phyloP scores from a whole-genome alignment of 2,888 invertebrate species.

The Aromia moschata region DNA sequence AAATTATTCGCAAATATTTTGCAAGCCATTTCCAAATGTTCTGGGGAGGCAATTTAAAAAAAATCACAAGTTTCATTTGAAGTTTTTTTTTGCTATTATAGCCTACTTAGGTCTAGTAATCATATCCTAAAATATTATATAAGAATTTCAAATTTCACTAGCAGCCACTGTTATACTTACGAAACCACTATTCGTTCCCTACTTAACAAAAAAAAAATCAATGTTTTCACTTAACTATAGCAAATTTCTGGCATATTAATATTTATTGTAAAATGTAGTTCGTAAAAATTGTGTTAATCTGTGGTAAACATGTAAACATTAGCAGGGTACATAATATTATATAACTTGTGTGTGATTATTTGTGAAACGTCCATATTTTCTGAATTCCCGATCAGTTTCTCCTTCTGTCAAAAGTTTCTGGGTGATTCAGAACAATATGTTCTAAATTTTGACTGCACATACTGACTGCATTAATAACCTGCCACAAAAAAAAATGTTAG shows the following conservation, averaged over 20 bases:
- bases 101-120: no score
- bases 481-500: conserved; percentile 57
- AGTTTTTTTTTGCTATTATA: no score
- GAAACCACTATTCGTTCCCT: not conserved
- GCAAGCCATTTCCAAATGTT: no score
- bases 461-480: conserved; percentile 57
- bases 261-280: conserved; percentile 17
- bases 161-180: not conserved
- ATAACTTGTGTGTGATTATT: conserved; percentile 52
- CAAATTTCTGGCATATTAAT: conserved; percentile 22
- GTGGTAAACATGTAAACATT: conserved; percentile 50
- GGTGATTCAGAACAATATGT: conserved; percentile 53
- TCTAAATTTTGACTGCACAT: conserved; percentile 56
- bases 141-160: no score
- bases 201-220: not conserved
- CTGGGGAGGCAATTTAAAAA: no score
- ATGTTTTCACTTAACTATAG: conserved; percentile 15
- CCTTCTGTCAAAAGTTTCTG: conserved; percentile 26
- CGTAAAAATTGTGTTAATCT: conserved; percentile 33
- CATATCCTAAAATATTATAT: no score
- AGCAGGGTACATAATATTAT: conserved; percentile 56
- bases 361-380: conserved; percentile 55
- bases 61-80: no score
- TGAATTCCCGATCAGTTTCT: conserved; percentile 51
- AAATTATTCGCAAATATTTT: no score